Conservation (phyloP, 2,113 vertebrate species). For the Centropristis striata region DNA sequence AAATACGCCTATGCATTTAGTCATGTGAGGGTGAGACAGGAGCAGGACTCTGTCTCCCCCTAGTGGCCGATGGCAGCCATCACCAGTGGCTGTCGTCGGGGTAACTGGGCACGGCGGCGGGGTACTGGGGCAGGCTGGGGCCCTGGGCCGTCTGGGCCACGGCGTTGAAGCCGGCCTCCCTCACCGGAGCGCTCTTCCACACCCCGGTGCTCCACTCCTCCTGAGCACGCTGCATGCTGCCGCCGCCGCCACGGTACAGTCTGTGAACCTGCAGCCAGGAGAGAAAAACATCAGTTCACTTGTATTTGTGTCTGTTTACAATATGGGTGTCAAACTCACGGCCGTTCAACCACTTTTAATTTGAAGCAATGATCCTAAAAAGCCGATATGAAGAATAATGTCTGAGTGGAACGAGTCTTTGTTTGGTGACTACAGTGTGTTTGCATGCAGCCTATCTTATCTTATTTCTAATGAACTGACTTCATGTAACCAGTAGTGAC, state of each 20-base stretch:
- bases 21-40: conserved; percentile 19
- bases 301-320: background rate
- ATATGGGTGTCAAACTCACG: too few relatives aligned
- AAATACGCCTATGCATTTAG: conserved; percentile 7
- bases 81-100: conserved; percentile 87
- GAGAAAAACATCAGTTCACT: background rate
- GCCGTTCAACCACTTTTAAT: background rate
- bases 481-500: background rate
- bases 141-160: conserved; percentile 86
- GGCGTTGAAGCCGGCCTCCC: conserved; percentile 89
- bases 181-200: conserved; percentile 90
- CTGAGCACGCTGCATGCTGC: conserved; percentile 93
- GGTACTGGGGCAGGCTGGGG: conserved; percentile 94
- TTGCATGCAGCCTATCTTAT: conserved; percentile 45
- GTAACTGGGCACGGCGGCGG: conserved; percentile 92
- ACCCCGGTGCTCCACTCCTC: conserved; percentile 91
- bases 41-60: conserved; percentile 60
- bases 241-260: conserved; percentile 91
- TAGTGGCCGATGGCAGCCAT: conserved; percentile 52
- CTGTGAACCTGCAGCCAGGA: conserved; percentile 90
- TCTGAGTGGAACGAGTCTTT: background rate
- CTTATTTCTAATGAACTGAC: conserved; percentile 29
- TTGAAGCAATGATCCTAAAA: conserved; percentile 13
- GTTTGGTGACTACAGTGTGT: conserved; percentile 37
- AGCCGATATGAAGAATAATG: conserved; percentile 3